Base-by-base conservation (phyloP, 2,797 vertebrate genomes). In the Tragelaphus eurycerus region DNA sequence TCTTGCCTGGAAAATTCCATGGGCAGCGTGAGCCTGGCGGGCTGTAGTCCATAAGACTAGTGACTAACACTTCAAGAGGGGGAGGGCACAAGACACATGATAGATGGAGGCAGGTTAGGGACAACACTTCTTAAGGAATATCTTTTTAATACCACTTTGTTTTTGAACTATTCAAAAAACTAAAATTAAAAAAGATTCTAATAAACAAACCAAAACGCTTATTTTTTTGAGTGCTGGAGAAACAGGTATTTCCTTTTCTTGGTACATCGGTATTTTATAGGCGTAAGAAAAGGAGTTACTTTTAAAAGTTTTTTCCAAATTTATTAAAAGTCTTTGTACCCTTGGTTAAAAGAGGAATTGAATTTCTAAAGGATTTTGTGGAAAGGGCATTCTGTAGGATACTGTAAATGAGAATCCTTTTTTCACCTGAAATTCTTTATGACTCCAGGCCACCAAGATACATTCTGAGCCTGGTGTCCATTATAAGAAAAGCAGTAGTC, bases 301-400 rank as follows among this genome's bases (percentile, higher is more conserved):
- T 94, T 86, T 78, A 62, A 90, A 95, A 92, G 86, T 81, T 96
- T 71, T 84, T 81, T 50, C 48, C 55, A 92, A 95, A 92, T 52
- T 67, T 87, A 81, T 52, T 81, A 15, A 86, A 86, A 3, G 88
- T 78, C 93, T 88, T 95, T 52, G 93, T 54, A 12, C 38, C 31
- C 17, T 60, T n/a, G 13, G 76, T 91, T 81, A 90, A 93, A 87
- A 96, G 43, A 81, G 17, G 62, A 74, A 27, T 15, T 74, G 83
- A 95, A 82, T 95, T 88, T 86, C 46, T 50, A 71, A 89, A 78
- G 48, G 52, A 52, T 93, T 95, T 93, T 54, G 74, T n/a, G 17
- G 2, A 71, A 86, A 76, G 43, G 59, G 11, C 78, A 17, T 95
- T 62, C 67, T 54, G 7, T 85, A 67, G 48, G 19, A 46, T 60